Conservation (phyloP, 2,797 vertebrate species). For the Morelia viridis region DNA sequence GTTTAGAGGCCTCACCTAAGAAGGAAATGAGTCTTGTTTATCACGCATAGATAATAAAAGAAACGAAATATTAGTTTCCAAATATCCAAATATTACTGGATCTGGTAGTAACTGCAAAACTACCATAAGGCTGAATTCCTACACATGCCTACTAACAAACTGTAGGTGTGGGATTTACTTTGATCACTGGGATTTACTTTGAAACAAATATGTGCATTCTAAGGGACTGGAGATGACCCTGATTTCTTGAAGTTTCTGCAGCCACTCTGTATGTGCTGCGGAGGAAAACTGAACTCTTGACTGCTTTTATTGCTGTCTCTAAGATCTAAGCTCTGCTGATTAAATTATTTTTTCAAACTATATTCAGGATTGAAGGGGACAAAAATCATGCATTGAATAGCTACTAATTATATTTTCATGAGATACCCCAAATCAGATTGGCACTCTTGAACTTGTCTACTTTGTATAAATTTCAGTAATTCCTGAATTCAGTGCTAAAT, state of each 20-base stretch:
- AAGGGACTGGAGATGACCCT: not conserved
- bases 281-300: not conserved
- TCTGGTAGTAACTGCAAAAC: not conserved
- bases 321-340: not conserved
- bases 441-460: slow-evolving; percentile 21
- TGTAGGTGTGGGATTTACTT: not conserved
- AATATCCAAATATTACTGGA: not conserved
- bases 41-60: not conserved
- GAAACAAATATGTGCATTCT: not conserved
- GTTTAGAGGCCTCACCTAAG: not conserved
- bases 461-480: slow-evolving; percentile 40
- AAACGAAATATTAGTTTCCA: not conserved
- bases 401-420: slow-evolving; percentile 39
- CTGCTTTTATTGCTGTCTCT: slow-evolving; percentile 15
- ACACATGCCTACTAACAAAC: not conserved
- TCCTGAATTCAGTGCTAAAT: slow-evolving; percentile 41
- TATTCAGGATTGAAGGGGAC: slow-evolving; percentile 27
- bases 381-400: slow-evolving; percentile 25
- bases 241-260: not conserved
- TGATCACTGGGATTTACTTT: not conserved
- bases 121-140: not conserved
- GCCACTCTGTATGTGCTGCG: not conserved
- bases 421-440: slow-evolving; percentile 21
- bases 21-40: not conserved
- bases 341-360: slow-evolving; percentile 22